Evolutionary conservation across 2,888 invertebrate species (phyloP).

Genomic region (Portevinia maculata): DNA sequence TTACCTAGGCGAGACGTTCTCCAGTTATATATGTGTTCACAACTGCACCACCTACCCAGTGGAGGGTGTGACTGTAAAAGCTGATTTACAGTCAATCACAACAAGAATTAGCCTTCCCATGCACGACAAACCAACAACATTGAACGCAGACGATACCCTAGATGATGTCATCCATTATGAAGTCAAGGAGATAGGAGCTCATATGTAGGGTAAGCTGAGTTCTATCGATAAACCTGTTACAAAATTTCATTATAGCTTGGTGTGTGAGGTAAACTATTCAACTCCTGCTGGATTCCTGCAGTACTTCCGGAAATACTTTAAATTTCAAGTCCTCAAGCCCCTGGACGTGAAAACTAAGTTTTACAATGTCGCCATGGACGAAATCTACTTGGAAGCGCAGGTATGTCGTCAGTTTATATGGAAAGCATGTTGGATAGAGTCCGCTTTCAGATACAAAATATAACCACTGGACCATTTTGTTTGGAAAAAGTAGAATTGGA

Average conservation of each 20-base stretch:
- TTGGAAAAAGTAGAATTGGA: constrained; percentile 97
- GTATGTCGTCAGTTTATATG: constrained; percentile 81
- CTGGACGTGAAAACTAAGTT: constrained; percentile 99
- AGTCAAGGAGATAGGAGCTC: constrained; percentile 99
- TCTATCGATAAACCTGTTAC: not conserved
- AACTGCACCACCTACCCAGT: constrained; percentile 94
- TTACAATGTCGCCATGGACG: constrained; percentile 95
- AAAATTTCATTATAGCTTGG: constrained; percentile 86
- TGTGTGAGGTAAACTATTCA: constrained; percentile 97
- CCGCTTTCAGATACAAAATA: constrained; percentile 91
- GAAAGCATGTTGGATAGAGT: too few species aligned
- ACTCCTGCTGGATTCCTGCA: constrained; percentile 89
- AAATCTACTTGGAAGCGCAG: constrained; percentile 89
- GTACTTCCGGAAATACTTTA: constrained; percentile 98
- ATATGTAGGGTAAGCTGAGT: constrained; percentile 88
- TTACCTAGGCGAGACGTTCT: constrained; percentile 98
- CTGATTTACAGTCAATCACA: constrained; percentile 96
- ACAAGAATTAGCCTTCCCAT: constrained; percentile 93
- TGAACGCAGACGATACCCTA: constrained; percentile 91
- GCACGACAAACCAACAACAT: constrained; percentile 86
- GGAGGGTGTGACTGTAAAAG: constrained; percentile 84
- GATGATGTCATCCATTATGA: constrained; percentile 99
- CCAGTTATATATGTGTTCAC: constrained; percentile 98
- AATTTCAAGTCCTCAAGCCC: constrained; percentile 98
- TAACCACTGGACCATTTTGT: constrained; percentile 95